Conservation (phyloP, 2,797 vertebrate species). For the Schizopygopsis pylzovi region DNA sequence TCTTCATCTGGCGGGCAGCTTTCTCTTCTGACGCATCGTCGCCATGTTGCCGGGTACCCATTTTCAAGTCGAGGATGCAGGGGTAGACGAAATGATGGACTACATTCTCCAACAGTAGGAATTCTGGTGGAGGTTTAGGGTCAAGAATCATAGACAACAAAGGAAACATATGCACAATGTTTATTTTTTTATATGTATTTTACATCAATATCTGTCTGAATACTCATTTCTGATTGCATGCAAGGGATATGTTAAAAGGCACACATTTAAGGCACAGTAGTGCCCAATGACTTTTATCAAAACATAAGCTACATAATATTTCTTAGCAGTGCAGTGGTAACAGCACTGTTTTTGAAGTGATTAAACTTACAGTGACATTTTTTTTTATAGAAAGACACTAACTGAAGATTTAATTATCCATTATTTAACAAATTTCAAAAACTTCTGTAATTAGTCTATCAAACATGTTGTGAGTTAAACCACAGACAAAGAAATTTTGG, state of each 20-base stretch:
- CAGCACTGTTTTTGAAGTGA: background rate
- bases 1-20: slow-evolving; percentile 96
- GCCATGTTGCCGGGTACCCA: slow-evolving; percentile 97
- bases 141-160: slow-evolving; percentile 77
- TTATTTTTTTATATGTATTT: background rate
- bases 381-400: background rate
- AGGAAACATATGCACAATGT: background rate
- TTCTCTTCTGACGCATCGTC: slow-evolving; percentile 98
- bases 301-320: background rate
- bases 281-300: background rate
- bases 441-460: background rate
- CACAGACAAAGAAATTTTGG: background rate
- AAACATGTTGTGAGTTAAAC: background rate
- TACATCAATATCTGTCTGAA: background rate
- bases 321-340: background rate
- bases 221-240: background rate
- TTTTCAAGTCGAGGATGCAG: slow-evolving; percentile 97
- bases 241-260: no score
- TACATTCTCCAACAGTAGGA: slow-evolving; percentile 94
- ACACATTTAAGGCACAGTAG: background rate
- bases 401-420: background rate
- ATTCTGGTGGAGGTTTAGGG: slow-evolving; percentile 80
- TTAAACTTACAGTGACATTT: background rate
- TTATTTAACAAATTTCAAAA: background rate
- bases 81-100: slow-evolving; percentile 95